Base-by-base conservation (phyloP, 2,888 invertebrate species). In the Pseudolycoriella hygida region DNA sequence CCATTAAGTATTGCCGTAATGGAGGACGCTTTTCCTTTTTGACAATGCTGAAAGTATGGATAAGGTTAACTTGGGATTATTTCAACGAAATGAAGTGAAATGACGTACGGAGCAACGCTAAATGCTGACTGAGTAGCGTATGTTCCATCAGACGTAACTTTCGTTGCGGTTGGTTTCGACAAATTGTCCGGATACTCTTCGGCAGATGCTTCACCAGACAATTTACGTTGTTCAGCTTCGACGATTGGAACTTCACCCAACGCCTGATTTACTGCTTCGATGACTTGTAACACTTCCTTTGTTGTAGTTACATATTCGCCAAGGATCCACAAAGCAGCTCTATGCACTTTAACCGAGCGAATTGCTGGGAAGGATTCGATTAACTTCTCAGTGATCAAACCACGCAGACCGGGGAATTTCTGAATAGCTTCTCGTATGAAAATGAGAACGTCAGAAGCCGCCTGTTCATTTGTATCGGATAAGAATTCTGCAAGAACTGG, bases 71-170 rank as follows among this genome's bases (percentile, higher is more conserved):
- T 19, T 30, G 4, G 42, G 44, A 17, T 4, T 46, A 30, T 38
- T 14, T 38, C 20, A 15, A 5, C 5, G 8, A 32, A 32, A 51
- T 25, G 8, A 25, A 25, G 4, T 6, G 8, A 25, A 6, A 25
- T 25, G 5, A 71, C 78, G 72, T 62, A 81, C 76, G 75, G 71
- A 18, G 80, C 72, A 53, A 87, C 70, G 58, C 87, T 93, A 66
- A 97, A 93, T 38, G 93, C 96, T 51, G 94, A 94, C 67, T 99
- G 97, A 3, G 94, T 85, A 19, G 97, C 98, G 65, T 99, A 99
- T 0, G 97, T 96, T 17, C 98, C 98, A 70, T 99, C 98, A 31
- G 97, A 96, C 40, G 98, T 98, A 38, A 98, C 94, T 48, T 64
- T 65, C 43, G 59, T 64, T 48, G 52, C 60, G 31, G 59, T 52